Evolutionary conservation across 2,113 vertebrate species (phyloP).

Genomic region (Alligator sinensis): DNA sequence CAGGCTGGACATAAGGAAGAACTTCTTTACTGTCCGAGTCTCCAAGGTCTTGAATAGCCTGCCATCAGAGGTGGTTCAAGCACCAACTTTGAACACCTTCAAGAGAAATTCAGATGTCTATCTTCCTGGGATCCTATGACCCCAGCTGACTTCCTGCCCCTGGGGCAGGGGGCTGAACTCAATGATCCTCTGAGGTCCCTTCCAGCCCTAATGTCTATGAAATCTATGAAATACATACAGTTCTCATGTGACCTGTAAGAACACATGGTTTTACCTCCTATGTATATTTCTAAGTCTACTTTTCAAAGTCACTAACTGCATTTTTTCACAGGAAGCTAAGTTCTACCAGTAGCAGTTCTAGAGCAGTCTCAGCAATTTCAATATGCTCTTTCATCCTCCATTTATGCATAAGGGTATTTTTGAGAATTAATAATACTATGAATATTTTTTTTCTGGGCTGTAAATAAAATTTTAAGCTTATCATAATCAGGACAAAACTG

Average conservation of each 20-base stretch:
- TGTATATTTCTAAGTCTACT: accelerated
- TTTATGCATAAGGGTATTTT: background rate
- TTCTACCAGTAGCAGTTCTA: background rate
- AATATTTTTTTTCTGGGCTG: background rate
- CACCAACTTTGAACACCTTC: too few species aligned
- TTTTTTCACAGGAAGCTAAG: background rate
- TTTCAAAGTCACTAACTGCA: background rate
- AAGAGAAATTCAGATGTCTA: too few species aligned
- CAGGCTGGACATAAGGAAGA: too few species aligned
- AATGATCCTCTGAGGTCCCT: too few species aligned
- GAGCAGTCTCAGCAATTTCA: background rate
- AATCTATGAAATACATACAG: background rate
- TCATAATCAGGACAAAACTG: constrained; percentile 7
- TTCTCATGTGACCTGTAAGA: background rate
- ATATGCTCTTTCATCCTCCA: background rate
- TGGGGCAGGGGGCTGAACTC: too few species aligned
- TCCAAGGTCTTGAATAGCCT: too few species aligned
- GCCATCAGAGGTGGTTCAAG: too few species aligned
- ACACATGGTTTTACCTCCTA: background rate
- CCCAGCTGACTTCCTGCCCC: too few species aligned
- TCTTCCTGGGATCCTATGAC: too few species aligned
- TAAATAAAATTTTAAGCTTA: background rate
- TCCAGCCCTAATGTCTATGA: too few species aligned
- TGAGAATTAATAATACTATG: background rate
- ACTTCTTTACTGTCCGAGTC: too few species aligned